Evolutionary conservation across 1,140 invertebrate species (phyloP).

Genomic region (Leptonema lineaticorne): DNA sequence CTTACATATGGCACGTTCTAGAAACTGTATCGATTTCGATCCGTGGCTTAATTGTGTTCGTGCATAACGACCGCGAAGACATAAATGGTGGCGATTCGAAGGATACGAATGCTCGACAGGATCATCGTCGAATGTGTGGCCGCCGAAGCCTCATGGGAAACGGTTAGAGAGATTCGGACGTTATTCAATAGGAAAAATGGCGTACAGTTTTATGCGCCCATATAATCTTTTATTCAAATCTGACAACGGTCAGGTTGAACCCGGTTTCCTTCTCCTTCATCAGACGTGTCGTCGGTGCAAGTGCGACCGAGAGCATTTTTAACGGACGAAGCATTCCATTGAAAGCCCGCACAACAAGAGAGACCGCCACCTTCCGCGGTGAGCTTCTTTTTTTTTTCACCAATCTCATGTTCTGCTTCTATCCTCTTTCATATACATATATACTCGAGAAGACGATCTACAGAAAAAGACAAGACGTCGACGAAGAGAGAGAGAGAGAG

Average conservation of each 20-base stretch:
- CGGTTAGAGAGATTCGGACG: neutral
- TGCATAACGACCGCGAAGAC: no score
- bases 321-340: constrained; percentile 5
- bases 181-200: constrained; percentile 5
- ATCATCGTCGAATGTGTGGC: no score
- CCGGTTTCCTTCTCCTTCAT: neutral
- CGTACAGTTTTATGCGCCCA: neutral
- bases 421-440: no score
- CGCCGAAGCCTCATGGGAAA: neutral
- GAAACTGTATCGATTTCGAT: no score
- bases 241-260: constrained; percentile 19
- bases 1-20: no score
- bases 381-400: constrained; percentile 10
- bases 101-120: no score
- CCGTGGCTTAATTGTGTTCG: no score
- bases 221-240: constrained; percentile 18
- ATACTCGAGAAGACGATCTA: no score
- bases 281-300: neutral
- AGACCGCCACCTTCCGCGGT: constrained; percentile 26
- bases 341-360: constrained; percentile 20
- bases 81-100: no score
- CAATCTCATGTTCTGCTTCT: no score
- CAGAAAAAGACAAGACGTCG: no score
- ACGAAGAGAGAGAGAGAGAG: neutral
- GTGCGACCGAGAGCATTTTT: neutral